Base-by-base conservation (phyloP, 2,797 vertebrate genomes). In the Danio choprae region DNA sequence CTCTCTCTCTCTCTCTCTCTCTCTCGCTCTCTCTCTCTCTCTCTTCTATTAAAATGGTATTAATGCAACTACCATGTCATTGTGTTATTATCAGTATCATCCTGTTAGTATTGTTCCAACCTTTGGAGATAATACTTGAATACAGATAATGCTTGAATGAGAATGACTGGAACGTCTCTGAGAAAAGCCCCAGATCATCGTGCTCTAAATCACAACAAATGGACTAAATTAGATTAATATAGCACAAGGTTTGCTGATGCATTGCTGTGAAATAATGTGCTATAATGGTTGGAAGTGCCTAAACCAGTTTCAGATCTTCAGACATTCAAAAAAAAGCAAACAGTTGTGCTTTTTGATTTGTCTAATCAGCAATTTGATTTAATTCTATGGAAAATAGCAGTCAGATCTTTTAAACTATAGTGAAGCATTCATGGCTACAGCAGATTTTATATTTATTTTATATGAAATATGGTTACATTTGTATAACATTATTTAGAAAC, bases 11-110 rank as follows among this genome's bases (percentile, higher is more conserved):
- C 79, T 58, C 29, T 58, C 79, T 62, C 48, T 60, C n/a, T n/a
- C n/a, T n/a, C n/a, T n/a, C n/a, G n/a, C n/a, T n/a, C n/a, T n/a
- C n/a, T 76, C 83, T 41, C 22, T 53, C 16, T 22, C 18, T 16
- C 13, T 41, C 8, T 36, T n/a, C 44, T 73, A 11, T 56, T 7
- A 50, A 40, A 48, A 51, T 65, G 38, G 53, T 75, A 58, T 77
- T 85, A 88, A 85, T 43, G 85, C 85, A 83, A 38, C 8, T 60
- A 38, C 51, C 0, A 59, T 68, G n/a, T 63, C 43, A 43, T 41
- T 40, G 11, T 22, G 6, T 64, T 55, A 53, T 51, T 53, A 55
- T 22, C n/a, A 64, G 1, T 64, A 53, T 74, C 22, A 50, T 43
- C 46, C 8, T 46, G 20, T 12, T 53, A 5, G 38, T 16, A 74